A percentile compares a stretch with the other conserved stretches of the same genome.
These are phyloP conservation scores for Tuberolachnus salignus DNA, from an alignment of 2,888 invertebrate genomes.

Conservation along the genomic window DNA sequence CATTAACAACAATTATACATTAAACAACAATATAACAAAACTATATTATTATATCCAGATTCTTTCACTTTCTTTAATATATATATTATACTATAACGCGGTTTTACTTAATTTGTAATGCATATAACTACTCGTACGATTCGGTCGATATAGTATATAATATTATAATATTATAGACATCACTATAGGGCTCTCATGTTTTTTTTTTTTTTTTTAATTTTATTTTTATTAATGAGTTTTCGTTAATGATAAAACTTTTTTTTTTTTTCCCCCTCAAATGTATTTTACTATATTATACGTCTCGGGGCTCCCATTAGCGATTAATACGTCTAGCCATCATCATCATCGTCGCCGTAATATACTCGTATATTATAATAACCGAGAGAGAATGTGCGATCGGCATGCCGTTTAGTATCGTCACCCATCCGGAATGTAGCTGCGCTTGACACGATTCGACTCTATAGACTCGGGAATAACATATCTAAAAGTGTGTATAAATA, in stretches of 20 bases:
- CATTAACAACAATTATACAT: constrained; percentile 15
- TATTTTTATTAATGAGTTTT: too few relatives aligned
- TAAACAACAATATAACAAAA: constrained; percentile 9
- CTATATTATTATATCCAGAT: neutral
- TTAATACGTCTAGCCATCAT: neutral
- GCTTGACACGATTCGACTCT: constrained; percentile 49
- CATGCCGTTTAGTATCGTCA: constrained; percentile 41
- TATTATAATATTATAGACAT: too few relatives aligned
- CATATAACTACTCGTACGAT: neutral
- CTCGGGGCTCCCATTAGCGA: neutral
- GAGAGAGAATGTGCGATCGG: constrained; percentile 42
- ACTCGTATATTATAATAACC: neutral
- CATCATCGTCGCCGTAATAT: neutral
- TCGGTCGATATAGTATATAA: neutral
- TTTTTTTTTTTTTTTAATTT: too few relatives aligned
- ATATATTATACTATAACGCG: neutral
- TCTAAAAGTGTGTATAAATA: neutral
- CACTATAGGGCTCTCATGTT: too few relatives aligned
- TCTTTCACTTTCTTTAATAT: constrained; percentile 26
- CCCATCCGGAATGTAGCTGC: constrained; percentile 48
- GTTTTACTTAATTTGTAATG: neutral
- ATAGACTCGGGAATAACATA: constrained; percentile 12
- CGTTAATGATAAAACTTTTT: too few relatives aligned
- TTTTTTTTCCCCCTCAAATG: neutral
- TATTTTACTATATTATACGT: neutral